A percentile compares a stretch with the other conserved stretches of the same genome.
Evolutionary conservation across 2,797 vertebrate genomes (phyloP).

Genomic region (Naso thynnoides): DNA sequence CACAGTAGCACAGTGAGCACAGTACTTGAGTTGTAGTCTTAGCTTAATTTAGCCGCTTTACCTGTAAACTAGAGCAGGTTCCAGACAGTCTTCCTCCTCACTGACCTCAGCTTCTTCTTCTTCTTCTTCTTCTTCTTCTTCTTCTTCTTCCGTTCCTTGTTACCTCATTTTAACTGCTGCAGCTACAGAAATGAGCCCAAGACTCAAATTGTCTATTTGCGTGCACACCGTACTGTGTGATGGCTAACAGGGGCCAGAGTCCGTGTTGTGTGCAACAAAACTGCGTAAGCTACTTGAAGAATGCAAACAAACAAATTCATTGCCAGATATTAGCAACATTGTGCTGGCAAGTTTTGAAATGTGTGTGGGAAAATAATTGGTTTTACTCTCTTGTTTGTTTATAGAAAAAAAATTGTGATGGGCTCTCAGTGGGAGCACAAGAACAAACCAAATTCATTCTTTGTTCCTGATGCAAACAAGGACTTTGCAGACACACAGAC

Average conservation of each 20-base stretch:
- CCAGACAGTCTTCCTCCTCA: slow-evolving; percentile 46
- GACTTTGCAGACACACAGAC: slow-evolving; percentile 30
- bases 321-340: slow-evolving; percentile 34
- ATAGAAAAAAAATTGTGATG: slow-evolving; percentile 47
- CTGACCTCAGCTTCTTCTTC: slow-evolving; percentile 38
- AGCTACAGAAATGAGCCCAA: background rate
- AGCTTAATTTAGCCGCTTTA: slow-evolving; percentile 77
- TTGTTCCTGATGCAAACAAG: slow-evolving; percentile 55
- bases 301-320: slow-evolving; percentile 35
- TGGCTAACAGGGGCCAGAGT: slow-evolving; percentile 11
- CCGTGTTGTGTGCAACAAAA: slow-evolving; percentile 18
- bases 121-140: slow-evolving; percentile 29
- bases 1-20: slow-evolving; percentile 20
- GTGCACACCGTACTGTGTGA: background rate
- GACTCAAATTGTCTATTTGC: slow-evolving; percentile 25
- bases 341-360: slow-evolving; percentile 42
- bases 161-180: slow-evolving; percentile 32
- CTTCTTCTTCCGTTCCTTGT: slow-evolving; percentile 23
- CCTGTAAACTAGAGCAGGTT: slow-evolving; percentile 80
- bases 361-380: slow-evolving; percentile 49
- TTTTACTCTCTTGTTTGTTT: slow-evolving; percentile 50
- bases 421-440: slow-evolving; percentile 38
- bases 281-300: slow-evolving; percentile 12
- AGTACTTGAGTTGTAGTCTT: slow-evolving; percentile 65
- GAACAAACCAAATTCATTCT: slow-evolving; percentile 38